phyloP scores from a whole-genome alignment of 2,797 vertebrate genomes.

The Harpagifer antarcticus region DNA sequence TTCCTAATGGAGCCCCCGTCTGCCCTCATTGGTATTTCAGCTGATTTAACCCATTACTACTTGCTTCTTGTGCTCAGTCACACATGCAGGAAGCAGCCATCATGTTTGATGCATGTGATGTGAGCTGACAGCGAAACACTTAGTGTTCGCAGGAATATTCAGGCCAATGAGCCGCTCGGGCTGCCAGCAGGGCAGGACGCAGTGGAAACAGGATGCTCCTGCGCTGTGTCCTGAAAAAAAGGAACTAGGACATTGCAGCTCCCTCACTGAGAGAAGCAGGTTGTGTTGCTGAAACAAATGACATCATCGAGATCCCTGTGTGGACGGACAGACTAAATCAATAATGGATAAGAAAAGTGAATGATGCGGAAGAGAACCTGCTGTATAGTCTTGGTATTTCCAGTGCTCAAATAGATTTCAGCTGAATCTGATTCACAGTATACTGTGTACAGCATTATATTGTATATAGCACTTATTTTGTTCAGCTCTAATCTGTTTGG shows the following conservation, averaged over 20 bases:
- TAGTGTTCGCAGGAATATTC: slow-evolving; percentile 74
- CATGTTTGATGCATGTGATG: slow-evolving; percentile 70
- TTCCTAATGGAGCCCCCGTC: slow-evolving; percentile 33
- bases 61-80: neutral
- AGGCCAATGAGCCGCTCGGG: slow-evolving; percentile 74
- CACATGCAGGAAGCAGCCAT: slow-evolving; percentile 58
- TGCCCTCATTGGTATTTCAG: slow-evolving; percentile 40
- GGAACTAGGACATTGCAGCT: slow-evolving; percentile 23
- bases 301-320: slow-evolving; percentile 55
- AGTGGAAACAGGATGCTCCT: slow-evolving; percentile 70
- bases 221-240: slow-evolving; percentile 38
- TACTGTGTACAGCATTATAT: neutral
- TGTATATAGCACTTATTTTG: slow-evolving; percentile 1
- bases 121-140: slow-evolving; percentile 79
- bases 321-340: slow-evolving; percentile 44
- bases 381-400: slow-evolving; percentile 10
- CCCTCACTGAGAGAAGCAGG: slow-evolving; percentile 25
- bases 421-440: slow-evolving; percentile 13
- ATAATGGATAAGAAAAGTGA: slow-evolving; percentile 55
- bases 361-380: slow-evolving; percentile 28
- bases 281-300: slow-evolving; percentile 46
- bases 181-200: slow-evolving; percentile 47
- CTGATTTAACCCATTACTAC: slow-evolving; percentile 53
- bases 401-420: slow-evolving; percentile 16
- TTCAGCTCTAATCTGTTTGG: slow-evolving; percentile 37